phyloP scores from a whole-genome alignment of 2,888 invertebrate species.

The Macrophya alboannulata region DNA sequence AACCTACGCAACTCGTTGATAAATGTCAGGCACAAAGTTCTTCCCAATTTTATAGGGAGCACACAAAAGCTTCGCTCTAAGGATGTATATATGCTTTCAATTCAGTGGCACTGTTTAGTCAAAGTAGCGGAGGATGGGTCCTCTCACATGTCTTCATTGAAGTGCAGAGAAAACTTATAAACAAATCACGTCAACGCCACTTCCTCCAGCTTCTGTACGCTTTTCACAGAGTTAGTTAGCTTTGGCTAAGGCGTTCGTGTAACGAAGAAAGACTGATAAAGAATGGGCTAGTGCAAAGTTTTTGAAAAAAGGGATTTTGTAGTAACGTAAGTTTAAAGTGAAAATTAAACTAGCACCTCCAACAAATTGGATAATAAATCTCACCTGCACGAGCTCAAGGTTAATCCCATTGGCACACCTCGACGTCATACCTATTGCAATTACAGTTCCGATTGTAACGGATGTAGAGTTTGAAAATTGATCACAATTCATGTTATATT shows the following conservation, averaged over 20 bases:
- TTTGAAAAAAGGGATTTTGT: not conserved
- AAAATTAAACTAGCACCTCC: constrained; percentile 6
- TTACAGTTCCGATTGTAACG: constrained; percentile 24
- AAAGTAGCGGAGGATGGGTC: not conserved
- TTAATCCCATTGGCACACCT: constrained; percentile 32
- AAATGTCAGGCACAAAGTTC: not conserved
- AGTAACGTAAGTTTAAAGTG: constrained; percentile 5
- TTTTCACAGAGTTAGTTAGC: no score
- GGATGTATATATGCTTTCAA: not conserved
- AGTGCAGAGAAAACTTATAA: not conserved
- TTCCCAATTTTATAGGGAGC: not conserved
- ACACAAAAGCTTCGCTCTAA: not conserved
- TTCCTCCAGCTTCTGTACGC: no score
- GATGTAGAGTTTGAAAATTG: constrained; percentile 8
- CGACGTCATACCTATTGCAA: not conserved
- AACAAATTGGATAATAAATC: constrained; percentile 39
- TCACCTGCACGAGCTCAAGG: constrained; percentile 8
- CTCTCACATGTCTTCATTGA: not conserved
- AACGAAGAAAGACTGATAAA: no score
- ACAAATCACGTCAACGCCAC: not conserved
- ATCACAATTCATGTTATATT: not conserved
- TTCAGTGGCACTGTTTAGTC: not conserved
- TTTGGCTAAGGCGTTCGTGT: no score
- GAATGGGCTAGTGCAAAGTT: no score
- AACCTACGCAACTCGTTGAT: not conserved